Conservation (phyloP, 2,113 vertebrate genomes). For the Mesembrinibis cayennensis region DNA sequence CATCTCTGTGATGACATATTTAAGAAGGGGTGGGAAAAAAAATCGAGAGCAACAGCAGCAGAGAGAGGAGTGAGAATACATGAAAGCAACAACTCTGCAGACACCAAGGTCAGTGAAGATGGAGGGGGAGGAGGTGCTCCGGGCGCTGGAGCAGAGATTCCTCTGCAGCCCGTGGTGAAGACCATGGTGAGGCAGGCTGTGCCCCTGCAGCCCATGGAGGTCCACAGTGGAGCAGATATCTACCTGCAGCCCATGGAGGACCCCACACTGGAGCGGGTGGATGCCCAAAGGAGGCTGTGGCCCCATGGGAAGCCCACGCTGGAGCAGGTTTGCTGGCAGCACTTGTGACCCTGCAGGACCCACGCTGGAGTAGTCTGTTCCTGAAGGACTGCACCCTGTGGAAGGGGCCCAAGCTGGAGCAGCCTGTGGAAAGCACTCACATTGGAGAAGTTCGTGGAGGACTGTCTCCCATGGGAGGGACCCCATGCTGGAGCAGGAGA, state of each 20-base stretch:
- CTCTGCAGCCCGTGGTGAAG: not conserved
- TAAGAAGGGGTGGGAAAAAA: not conserved
- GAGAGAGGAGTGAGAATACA: not conserved
- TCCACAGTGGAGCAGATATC: not conserved
- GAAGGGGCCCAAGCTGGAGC: not conserved
- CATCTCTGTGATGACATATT: not conserved
- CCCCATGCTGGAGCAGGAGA: not conserved
- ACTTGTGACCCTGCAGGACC: too few species aligned
- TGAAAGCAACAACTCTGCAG: not conserved
- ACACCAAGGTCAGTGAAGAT: not conserved
- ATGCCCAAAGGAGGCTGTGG: not conserved
- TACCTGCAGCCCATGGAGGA: not conserved
- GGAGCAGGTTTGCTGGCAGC: too few species aligned
- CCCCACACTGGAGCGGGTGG: fast-evolving
- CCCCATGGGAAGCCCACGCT: too few species aligned
- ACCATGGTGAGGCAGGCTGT: not conserved
- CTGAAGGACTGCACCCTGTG: not conserved
- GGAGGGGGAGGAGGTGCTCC: not conserved
- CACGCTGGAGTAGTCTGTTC: not conserved
- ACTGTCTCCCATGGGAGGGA: not conserved
- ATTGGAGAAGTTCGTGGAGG: not conserved
- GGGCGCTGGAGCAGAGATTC: not conserved
- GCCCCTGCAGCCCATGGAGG: not conserved
- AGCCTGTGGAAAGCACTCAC: not conserved
- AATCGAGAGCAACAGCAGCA: not conserved